phyloP scores from a whole-genome alignment of 2,113 vertebrate species.

The Calypte anna region DNA sequence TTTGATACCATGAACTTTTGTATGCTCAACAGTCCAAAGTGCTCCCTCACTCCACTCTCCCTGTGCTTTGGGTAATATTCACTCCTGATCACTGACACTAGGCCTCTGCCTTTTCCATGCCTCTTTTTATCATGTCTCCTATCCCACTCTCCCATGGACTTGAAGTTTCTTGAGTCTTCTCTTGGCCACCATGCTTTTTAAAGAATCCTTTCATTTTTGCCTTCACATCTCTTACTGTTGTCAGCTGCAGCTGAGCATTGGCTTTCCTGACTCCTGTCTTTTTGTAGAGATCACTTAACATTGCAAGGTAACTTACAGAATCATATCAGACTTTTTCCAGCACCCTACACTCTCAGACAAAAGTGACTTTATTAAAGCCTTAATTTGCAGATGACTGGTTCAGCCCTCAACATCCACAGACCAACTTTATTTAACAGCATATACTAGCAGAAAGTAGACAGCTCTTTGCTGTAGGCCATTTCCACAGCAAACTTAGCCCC shows the following conservation, averaged over 20 bases:
- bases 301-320: neutral
- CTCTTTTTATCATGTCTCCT: neutral
- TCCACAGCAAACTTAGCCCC: neutral
- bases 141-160: neutral
- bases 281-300: neutral
- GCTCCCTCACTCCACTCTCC: neutral
- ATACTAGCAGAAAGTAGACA: neutral
- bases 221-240: neutral
- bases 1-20: neutral
- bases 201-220: neutral
- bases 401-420: neutral
- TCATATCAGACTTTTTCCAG: neutral
- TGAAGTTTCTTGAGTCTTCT: neutral
- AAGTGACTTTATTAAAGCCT: neutral
- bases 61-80: neutral
- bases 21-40: neutral
- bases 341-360: neutral
- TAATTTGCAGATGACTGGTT: neutral
- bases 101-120: neutral
- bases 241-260: neutral
- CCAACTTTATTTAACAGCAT: neutral
- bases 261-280: neutral
- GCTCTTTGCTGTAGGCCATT: neutral
- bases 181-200: neutral
- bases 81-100: rapidly evolving